Conservation (phyloP, 2,888 invertebrate genomes). For the Aspidiotus destructor region DNA sequence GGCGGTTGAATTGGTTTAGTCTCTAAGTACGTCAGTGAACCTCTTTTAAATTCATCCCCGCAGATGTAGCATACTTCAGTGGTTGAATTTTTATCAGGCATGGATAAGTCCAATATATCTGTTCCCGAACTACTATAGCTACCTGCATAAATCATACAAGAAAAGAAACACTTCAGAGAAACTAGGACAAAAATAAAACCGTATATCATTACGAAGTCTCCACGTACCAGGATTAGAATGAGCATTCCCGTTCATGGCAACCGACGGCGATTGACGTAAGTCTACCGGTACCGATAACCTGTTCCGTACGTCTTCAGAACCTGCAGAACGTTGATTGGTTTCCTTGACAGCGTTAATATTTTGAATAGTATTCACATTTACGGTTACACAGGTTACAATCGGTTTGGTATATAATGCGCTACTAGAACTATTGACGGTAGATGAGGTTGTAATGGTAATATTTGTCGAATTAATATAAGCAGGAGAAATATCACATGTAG, state of each 20-base stretch:
- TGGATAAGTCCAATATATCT: constrained; percentile 76
- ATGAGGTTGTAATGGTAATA: neutral
- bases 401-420: no score
- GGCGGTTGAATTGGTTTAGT: constrained; percentile 45
- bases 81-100: constrained; percentile 85
- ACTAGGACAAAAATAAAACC: neutral
- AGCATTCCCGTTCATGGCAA: constrained; percentile 34
- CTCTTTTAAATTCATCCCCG: constrained; percentile 76
- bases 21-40: constrained; percentile 62
- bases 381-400: no score
- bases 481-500: neutral
- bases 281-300: constrained; percentile 41
- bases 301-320: constrained; percentile 7
- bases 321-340: neutral
- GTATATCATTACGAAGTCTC: neutral
- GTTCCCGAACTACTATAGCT: constrained; percentile 56
- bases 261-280: constrained; percentile 43
- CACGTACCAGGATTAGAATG: constrained; percentile 35
- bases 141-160: constrained; percentile 35
- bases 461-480: neutral
- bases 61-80: constrained; percentile 86
- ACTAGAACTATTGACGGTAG: neutral
- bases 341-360: no score
- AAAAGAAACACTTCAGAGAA: neutral
- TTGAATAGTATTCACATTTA: no score